These are phyloP conservation scores for Muscidifurax raptorellus DNA, from an alignment of 1,140 invertebrate genomes.

Conservation along the genomic window DNA sequence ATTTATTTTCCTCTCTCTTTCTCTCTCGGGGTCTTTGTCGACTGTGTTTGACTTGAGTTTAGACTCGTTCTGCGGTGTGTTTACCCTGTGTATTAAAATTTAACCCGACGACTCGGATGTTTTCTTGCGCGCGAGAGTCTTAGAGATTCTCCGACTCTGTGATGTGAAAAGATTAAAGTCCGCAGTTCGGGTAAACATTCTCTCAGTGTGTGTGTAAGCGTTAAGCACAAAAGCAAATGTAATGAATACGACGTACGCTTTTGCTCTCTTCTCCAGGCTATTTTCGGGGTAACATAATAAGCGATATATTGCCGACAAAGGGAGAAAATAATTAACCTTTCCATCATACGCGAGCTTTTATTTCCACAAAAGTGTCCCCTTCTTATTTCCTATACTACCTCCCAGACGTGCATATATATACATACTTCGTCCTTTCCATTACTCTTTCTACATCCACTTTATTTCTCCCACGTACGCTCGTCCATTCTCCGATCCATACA, in stretches of 20 bases:
- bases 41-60: background rate
- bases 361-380: no score
- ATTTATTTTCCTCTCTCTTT: background rate
- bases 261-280: background rate
- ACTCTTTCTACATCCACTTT: background rate
- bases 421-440: no score
- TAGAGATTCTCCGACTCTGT: no score
- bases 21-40: background rate
- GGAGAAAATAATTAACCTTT: no score
- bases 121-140: background rate
- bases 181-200: background rate
- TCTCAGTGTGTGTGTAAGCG: background rate
- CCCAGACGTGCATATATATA: background rate
- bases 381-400: no score
- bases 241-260: background rate
- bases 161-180: no score
- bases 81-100: background rate
- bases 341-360: no score
- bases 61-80: background rate
- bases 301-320: no score
- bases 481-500: background rate
- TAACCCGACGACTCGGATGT: background rate
- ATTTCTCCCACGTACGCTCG: background rate
- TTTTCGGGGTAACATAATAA: no score
- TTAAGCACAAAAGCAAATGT: background rate